Evolutionary conservation across 2,113 vertebrate genomes (phyloP).

Genomic region (Boulengeromyrus knoepffleri): DNA sequence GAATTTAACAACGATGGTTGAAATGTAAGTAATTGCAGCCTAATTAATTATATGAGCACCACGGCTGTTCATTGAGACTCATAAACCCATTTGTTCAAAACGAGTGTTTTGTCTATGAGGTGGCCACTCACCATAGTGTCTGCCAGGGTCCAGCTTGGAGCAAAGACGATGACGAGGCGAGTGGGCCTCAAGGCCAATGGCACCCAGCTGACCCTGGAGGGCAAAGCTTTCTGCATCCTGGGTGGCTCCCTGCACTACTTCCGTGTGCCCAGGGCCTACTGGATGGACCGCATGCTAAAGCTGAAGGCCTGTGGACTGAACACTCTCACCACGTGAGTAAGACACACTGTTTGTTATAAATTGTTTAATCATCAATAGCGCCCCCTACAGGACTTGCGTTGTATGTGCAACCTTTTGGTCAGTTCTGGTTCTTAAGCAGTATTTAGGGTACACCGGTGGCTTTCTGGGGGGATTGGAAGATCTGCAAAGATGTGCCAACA

Average conservation of each 20-base stretch:
- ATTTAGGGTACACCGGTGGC: not conserved
- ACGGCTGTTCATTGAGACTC: not conserved
- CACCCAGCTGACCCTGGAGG: slow-evolving; percentile 56
- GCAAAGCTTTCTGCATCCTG: slow-evolving; percentile 54
- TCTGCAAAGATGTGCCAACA: not conserved
- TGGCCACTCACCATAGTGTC: not conserved
- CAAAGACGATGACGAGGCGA: slow-evolving; percentile 37
- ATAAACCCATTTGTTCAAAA: not conserved
- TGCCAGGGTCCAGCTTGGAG: not conserved
- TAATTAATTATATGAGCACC: not conserved
- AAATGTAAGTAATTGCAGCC: not conserved
- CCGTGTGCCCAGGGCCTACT: slow-evolving; percentile 61
- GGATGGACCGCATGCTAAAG: slow-evolving; percentile 56
- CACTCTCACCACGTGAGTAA: slow-evolving; percentile 68
- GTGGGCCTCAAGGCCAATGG: slow-evolving; percentile 46
- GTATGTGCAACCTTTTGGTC: not conserved
- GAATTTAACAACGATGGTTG: not conserved
- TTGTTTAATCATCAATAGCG: not conserved
- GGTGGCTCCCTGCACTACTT: slow-evolving; percentile 69
- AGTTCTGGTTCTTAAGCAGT: not conserved
- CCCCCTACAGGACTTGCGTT: not conserved
- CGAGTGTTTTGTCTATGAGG: not conserved
- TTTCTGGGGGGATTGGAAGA: not conserved
- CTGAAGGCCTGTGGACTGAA: slow-evolving; percentile 54
- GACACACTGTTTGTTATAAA: not conserved